A percentile compares a stretch with the other conserved stretches of the same genome.
phyloP scores from a whole-genome alignment of 2,797 vertebrate species.

The Euthynnus affinis region DNA sequence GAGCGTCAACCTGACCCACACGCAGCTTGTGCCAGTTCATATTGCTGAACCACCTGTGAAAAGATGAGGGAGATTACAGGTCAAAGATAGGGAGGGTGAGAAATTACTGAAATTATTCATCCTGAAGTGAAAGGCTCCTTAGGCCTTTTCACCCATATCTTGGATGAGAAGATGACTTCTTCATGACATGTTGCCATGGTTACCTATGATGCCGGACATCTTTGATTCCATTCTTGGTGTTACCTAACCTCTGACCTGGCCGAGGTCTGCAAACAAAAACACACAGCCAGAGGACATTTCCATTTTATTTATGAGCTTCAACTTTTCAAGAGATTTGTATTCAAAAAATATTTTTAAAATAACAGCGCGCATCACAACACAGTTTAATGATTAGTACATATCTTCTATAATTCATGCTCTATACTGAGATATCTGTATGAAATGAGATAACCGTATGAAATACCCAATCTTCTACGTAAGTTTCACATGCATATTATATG shows the following conservation, averaged over 20 bases:
- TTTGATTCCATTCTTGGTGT: conserved; percentile 89
- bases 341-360: neutral
- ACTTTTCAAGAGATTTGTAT: neutral
- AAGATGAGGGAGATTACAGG: neutral
- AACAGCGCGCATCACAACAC: neutral
- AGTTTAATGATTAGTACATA: neutral
- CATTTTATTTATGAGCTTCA: neutral
- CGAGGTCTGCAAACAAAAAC: conserved; percentile 78
- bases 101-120: neutral
- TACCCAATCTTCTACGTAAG: neutral
- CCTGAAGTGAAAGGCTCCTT: neutral
- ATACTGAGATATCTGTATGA: neutral
- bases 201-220: conserved; percentile 89
- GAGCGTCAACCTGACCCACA: conserved; percentile 84
- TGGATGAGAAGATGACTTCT: neutral
- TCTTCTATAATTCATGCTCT: conserved; percentile 20
- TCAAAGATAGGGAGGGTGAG: neutral
- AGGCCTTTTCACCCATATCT: neutral
- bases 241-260: conserved; percentile 88
- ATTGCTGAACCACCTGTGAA: conserved; percentile 85
- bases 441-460: too few relatives aligned
- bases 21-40: conserved; percentile 89
- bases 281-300: neutral
- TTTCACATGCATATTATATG: neutral
- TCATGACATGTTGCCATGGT: conserved; percentile 23